These are phyloP conservation scores for Ichneumoninae sp. DNA, from an alignment of 2,888 invertebrate genomes.

Conservation along the genomic window DNA sequence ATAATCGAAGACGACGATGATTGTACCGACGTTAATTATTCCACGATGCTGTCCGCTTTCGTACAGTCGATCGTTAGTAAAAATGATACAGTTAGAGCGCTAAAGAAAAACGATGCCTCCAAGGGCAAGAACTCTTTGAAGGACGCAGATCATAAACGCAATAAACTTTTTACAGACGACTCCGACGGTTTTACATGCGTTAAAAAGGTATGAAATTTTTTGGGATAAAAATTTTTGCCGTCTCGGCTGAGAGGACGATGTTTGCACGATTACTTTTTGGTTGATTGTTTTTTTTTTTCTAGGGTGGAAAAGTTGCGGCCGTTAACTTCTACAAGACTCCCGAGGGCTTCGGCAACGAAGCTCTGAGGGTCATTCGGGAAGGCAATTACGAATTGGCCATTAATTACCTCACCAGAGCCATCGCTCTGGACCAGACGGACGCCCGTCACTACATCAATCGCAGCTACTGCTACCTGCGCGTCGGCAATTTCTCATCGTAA, in stretches of 20 bases:
- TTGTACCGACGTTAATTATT: constrained; percentile 45
- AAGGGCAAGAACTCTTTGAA: constrained; percentile 21
- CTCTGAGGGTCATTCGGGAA: constrained; percentile 47
- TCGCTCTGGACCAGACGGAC: constrained; percentile 60
- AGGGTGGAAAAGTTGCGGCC: constrained; percentile 50
- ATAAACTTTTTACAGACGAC: constrained; percentile 23
- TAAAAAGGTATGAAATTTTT: constrained; percentile 41
- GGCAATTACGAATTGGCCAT: constrained; percentile 60
- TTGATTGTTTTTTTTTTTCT: background rate
- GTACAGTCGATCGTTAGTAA: constrained; percentile 54
- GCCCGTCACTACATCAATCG: constrained; percentile 70
- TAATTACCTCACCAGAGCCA: constrained; percentile 62
- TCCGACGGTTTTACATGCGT: constrained; percentile 39
- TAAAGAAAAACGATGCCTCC: constrained; percentile 26
- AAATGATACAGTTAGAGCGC: constrained; percentile 40
- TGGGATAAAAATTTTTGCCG: background rate
- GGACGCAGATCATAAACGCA: background rate
- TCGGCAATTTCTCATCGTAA: constrained; percentile 61
- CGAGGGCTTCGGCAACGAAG: constrained; percentile 60
- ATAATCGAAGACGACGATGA: background rate
- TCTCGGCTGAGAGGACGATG: no score
- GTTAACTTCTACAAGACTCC: constrained; percentile 54
- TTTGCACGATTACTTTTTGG: background rate
- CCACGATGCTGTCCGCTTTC: constrained; percentile 50
- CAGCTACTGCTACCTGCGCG: constrained; percentile 68